These are phyloP conservation scores for Chaetophractus vellerosus DNA, from an alignment of 2,797 vertebrate species.

Conservation along the genomic window DNA sequence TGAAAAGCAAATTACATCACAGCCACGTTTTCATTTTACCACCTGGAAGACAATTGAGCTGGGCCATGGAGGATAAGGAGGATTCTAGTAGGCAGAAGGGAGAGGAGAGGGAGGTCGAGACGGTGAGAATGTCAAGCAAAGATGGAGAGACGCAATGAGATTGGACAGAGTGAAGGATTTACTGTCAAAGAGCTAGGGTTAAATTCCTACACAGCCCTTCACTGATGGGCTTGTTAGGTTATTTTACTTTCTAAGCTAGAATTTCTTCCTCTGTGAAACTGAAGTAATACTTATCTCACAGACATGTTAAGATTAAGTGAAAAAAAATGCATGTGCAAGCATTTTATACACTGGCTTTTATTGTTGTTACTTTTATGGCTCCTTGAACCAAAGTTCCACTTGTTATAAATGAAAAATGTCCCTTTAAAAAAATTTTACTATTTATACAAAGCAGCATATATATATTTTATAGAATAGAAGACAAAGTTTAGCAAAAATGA, in stretches of 20 bases:
- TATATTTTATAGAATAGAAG: background rate
- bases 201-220: background rate
- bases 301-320: background rate
- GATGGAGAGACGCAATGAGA: background rate
- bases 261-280: background rate
- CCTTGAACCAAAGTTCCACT: background rate
- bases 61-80: background rate
- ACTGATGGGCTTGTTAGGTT: background rate
- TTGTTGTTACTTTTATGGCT: background rate
- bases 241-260: constrained; percentile 41
- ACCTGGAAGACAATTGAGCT: background rate
- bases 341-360: background rate
- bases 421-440: background rate
- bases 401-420: background rate
- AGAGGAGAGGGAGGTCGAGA: background rate
- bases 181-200: background rate
- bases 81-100: background rate
- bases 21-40: constrained; percentile 1
- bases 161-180: background rate
- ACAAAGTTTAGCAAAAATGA: background rate
- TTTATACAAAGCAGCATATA: background rate
- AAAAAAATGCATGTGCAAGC: background rate
- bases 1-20: background rate
- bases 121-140: background rate
- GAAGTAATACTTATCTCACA: background rate